phyloP scores from a whole-genome alignment of 2,888 invertebrate species.

The Xylophagus ater region DNA sequence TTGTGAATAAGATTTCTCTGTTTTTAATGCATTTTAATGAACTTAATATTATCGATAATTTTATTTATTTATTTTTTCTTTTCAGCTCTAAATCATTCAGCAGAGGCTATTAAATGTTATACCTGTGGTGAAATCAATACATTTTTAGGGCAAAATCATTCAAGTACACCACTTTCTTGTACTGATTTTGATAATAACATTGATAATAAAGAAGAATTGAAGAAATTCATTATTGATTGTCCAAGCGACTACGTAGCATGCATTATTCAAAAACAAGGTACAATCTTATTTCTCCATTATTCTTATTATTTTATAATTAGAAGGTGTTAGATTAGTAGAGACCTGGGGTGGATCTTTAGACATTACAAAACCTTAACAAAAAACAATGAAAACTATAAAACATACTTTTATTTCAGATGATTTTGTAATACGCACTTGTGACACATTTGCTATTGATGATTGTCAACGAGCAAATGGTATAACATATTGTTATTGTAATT shows the following conservation, averaged over 20 bases:
- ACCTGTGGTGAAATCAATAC: constrained; percentile 4
- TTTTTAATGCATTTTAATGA: too few relatives aligned
- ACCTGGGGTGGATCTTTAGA: too few relatives aligned
- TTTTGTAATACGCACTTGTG: constrained; percentile 18
- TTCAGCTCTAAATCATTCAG: constrained; percentile 3
- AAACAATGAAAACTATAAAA: not conserved
- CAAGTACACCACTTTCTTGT: constrained; percentile 1
- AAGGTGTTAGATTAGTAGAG: too few relatives aligned
- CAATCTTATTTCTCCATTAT: not conserved
- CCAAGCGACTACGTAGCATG: constrained; percentile 4
- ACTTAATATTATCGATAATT: too few relatives aligned
- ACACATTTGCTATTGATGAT: constrained; percentile 17
- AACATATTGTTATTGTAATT: constrained; percentile 19
- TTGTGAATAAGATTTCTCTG: too few relatives aligned
- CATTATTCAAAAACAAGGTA: constrained; percentile 15
- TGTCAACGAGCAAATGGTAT: constrained; percentile 20
- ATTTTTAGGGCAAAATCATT: not conserved
- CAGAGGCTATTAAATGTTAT: constrained; percentile 3
- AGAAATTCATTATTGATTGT: constrained; percentile 3
- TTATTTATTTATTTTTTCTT: too few relatives aligned
- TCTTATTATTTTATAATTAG: too few relatives aligned
- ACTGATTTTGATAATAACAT: constrained; percentile 4
- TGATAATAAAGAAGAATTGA: constrained; percentile 3
- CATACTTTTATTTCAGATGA: constrained; percentile 11
- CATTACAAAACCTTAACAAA: too few relatives aligned